Percentiles rank a stretch among this genome's conserved stretches.
phyloP scores from a whole-genome alignment of 2,113 vertebrate species.

The Spermophilus dauricus region DNA sequence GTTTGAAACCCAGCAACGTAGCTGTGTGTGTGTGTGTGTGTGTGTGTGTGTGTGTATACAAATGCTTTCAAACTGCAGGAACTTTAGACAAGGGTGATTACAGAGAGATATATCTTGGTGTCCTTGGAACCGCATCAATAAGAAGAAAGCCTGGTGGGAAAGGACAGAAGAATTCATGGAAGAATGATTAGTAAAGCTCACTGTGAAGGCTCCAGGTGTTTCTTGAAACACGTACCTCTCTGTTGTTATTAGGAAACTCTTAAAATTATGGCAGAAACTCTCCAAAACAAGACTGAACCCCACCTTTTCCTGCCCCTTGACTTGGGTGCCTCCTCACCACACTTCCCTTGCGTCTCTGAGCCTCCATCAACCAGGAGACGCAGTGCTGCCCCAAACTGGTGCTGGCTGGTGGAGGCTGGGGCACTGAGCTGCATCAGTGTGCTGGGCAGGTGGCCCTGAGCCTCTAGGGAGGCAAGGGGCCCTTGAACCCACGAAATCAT shows the following conservation, averaged over 20 bases:
- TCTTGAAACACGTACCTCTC: constrained; percentile 2
- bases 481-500: not conserved
- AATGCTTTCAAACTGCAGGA: not conserved
- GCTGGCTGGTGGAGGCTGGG: not conserved
- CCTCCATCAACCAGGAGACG: not conserved
- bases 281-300: not conserved
- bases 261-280: constrained; percentile 1
- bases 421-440: not conserved
- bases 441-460: not conserved
- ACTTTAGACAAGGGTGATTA: not conserved
- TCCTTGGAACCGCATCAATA: not conserved
- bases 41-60: not conserved
- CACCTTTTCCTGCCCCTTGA: not conserved
- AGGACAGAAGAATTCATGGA: not conserved
- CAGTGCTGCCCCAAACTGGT: not conserved
- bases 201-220: not conserved
- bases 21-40: not conserved
- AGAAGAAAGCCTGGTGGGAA: not conserved
- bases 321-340: not conserved
- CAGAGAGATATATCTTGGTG: not conserved
- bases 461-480: not conserved
- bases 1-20: not conserved
- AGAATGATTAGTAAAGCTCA: not conserved
- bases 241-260: not conserved
- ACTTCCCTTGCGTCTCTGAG: not conserved